phyloP scores from a whole-genome alignment of 2,797 vertebrate genomes.

The Myiotriccus ornatus region DNA sequence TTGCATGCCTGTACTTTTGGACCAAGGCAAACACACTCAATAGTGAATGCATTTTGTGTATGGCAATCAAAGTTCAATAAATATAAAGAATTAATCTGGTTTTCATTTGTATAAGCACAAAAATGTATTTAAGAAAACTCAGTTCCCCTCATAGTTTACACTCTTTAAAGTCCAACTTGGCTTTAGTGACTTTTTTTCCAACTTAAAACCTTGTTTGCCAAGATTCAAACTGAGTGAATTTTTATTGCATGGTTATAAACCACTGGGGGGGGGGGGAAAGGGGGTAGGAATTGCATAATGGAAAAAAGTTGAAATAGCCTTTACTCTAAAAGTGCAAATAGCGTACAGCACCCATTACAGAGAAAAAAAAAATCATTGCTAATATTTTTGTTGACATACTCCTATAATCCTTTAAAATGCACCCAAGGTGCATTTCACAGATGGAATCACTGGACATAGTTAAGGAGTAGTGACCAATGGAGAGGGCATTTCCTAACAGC shows the following conservation, averaged over 20 bases:
- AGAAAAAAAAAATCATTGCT: background rate
- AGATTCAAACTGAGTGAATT: constrained; percentile 39
- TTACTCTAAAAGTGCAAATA: constrained; percentile 30
- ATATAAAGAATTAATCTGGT: constrained; percentile 23
- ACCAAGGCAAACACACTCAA: background rate
- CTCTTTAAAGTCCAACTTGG: constrained; percentile 48
- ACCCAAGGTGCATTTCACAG: constrained; percentile 2
- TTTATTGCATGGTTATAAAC: constrained; percentile 58
- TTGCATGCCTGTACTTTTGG: background rate
- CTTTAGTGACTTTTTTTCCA: constrained; percentile 16
- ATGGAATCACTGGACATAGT: background rate
- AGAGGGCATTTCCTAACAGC: constrained; percentile 35
- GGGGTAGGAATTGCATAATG: constrained; percentile 46
- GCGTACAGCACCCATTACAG: constrained; percentile 24
- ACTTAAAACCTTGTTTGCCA: constrained; percentile 49
- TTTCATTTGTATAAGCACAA: constrained; percentile 13
- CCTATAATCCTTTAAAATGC: constrained; percentile 18
- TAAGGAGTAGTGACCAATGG: background rate
- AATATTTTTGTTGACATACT: background rate
- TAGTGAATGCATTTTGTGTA: background rate
- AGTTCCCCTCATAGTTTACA: constrained; percentile 11
- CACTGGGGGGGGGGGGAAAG: background rate
- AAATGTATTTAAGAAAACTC: constrained; percentile 25
- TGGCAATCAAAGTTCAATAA: background rate
- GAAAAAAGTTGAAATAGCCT: constrained; percentile 53